Evolutionary conservation across 2,797 vertebrate species (phyloP), one percentile per base, ranked within the genome.

Genomic region (Australoheros facetus): DNA sequence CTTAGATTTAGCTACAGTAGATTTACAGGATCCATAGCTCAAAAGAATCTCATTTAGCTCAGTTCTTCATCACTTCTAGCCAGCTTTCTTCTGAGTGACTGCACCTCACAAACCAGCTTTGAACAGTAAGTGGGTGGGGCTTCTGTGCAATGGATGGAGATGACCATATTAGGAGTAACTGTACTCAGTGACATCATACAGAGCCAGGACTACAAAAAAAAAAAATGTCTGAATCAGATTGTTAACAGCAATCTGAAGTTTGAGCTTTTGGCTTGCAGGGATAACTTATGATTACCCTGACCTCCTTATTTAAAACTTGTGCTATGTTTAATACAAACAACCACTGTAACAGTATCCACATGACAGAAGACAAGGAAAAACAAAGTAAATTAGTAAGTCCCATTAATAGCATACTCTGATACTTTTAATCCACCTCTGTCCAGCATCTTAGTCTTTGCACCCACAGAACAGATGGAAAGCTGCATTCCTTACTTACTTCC

Each of bases 41-140:
- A 64, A 42, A 64, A 1, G 1, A 10, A 37, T 37, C 8, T 37
- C 8, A 10, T 62, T 42, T 42, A 42, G 13, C 21, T 17, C 60
- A 0, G 0, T 39, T 21, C 8, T 0, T 3, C 13, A 21, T 60
- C 19, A 37, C 1, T 39, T 60, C 14, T 0, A 0, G 3, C 10
- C 58, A 60, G 58, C 58, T 21, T 60, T 60, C 19, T 30, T 21
- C 58, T 60, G 58, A 60, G 5, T 60, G 34, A 32, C n/a, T 60
- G 19, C 19, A 5, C 51, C 11, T 39, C 12, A 60, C 13, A 37
- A 14, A 39, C 11, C 37, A 1, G 13, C n/a, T 3, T 62, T 16
- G 37, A 3, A 42, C 59, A 42, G n/a, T 6, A 21, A 11, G 12
- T 1, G n/a, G 42, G 42, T 45, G 42, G 42, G 42, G 42, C 42